These are phyloP conservation scores for Parnassius mnemosyne DNA, from an alignment of 2,888 invertebrate species.

Conservation along the genomic window DNA sequence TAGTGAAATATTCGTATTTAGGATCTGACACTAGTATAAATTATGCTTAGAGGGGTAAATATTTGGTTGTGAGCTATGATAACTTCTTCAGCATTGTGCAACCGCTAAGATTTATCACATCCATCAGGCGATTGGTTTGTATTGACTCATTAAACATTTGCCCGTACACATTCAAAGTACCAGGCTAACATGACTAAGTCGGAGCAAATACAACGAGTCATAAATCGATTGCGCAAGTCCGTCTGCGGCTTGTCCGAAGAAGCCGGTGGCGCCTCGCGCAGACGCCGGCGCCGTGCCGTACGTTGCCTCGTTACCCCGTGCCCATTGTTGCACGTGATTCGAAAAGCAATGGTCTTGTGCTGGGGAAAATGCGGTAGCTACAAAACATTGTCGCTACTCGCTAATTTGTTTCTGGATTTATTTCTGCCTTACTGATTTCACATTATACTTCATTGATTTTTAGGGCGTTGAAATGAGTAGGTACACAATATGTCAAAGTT, in stretches of 20 bases:
- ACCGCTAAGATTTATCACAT: no score
- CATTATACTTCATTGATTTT: not conserved
- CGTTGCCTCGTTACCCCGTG: conserved; percentile 21
- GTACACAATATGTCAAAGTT: no score
- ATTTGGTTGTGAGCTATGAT: no score
- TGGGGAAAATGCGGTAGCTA: not conserved
- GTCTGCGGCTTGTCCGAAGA: conserved; percentile 22
- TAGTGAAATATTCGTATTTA: no score
- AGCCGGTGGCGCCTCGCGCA: conserved; percentile 26
- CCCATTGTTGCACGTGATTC: conserved; percentile 15
- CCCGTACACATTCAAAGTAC: conserved; percentile 23
- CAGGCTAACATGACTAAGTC: conserved; percentile 32
- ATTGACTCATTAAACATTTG: conserved; percentile 5
- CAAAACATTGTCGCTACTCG: not conserved
- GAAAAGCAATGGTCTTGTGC: not conserved
- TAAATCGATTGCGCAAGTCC: conserved; percentile 35
- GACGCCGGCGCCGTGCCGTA: conserved; percentile 32
- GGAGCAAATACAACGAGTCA: conserved; percentile 26
- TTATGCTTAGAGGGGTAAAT: no score
- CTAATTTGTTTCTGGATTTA: not conserved
- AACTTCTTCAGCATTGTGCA: no score
- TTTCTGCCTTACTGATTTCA: conserved; percentile 1
- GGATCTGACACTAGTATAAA: no score
- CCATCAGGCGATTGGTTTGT: no score
- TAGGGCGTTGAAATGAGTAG: no score